phyloP scores from a whole-genome alignment of 2,888 invertebrate genomes.

The Mythimna lalbum region DNA sequence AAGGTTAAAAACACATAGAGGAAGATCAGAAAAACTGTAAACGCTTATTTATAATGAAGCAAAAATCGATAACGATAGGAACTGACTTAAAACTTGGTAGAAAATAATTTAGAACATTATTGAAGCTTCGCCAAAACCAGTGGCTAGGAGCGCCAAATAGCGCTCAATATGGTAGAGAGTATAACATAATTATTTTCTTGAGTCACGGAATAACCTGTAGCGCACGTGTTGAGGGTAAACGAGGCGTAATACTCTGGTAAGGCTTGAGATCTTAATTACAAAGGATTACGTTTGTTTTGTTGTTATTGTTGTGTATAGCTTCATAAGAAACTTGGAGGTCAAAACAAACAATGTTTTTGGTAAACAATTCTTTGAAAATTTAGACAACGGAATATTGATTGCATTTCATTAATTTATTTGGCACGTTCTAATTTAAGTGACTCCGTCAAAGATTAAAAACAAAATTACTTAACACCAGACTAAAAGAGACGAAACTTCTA shows the following conservation, averaged over 20 bases:
- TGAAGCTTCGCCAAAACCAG: constrained; percentile 18
- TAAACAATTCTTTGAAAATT: background rate
- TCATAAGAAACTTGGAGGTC: background rate
- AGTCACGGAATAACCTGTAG: constrained; percentile 70
- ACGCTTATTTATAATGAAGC: too few species aligned
- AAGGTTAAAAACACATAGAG: too few species aligned
- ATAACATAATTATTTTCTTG: constrained; percentile 62
- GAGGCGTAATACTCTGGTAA: background rate
- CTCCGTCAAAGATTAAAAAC: background rate
- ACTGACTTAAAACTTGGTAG: background rate
- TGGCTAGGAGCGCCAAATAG: constrained; percentile 3
- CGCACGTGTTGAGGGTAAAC: constrained; percentile 24
- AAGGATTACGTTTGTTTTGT: constrained; percentile 31
- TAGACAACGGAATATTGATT: background rate
- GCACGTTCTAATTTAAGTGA: background rate
- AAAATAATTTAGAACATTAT: constrained; percentile 19
- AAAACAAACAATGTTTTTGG: background rate
- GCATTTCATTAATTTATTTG: background rate
- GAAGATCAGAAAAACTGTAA: too few species aligned
- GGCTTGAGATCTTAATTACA: constrained; percentile 43
- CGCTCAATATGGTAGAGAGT: constrained; percentile 10
- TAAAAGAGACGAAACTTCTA: too few species aligned
- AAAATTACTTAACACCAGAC: too few species aligned
- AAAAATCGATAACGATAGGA: background rate
- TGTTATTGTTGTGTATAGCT: constrained; percentile 3